Conservation (phyloP, 1,140 invertebrate species). For the Calycopis cecrops region DNA sequence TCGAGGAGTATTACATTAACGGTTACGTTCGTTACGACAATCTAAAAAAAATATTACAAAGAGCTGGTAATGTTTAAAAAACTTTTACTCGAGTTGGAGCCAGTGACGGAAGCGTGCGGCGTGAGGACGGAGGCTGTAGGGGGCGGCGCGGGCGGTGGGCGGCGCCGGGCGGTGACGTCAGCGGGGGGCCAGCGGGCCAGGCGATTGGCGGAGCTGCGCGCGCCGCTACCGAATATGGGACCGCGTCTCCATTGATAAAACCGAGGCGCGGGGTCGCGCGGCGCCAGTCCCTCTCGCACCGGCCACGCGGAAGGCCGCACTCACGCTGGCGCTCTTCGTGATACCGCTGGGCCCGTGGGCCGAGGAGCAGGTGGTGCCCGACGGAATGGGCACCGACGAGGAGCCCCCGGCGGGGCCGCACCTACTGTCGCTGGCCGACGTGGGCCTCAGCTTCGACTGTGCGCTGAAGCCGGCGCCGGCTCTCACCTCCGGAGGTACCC, state of each 20-base stretch:
- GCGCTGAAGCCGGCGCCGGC: conserved; percentile 82
- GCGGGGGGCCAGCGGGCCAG: conserved; percentile 42
- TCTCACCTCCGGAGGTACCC: conserved; percentile 78
- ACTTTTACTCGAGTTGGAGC: conserved; percentile 4
- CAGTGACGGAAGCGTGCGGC: conserved; percentile 23
- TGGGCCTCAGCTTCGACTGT: conserved; percentile 64
- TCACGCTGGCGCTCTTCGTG: conserved; percentile 70
- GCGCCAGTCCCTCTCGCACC: conserved; percentile 69
- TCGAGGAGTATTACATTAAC: no score
- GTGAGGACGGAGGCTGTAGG: conserved; percentile 32
- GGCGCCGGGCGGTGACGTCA: conserved; percentile 66
- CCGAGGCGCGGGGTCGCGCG: conserved; percentile 66
- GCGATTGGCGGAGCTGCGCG: conserved; percentile 64
- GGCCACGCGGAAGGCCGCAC: conserved; percentile 60
- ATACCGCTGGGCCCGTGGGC: conserved; percentile 71
- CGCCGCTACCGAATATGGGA: conserved; percentile 75
- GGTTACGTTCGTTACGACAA: no score
- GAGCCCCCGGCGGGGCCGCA: conserved; percentile 61
- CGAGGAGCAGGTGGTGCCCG: conserved; percentile 74
- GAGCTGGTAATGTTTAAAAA: no score
- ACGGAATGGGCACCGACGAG: conserved; percentile 64
- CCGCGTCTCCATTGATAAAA: conserved; percentile 74
- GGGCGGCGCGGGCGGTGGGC: conserved; percentile 61
- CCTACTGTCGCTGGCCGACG: conserved; percentile 65
- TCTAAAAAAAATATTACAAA: no score